Evolutionary conservation across 2,888 invertebrate species (phyloP), one percentile per base, ranked within the genome.

Genomic region (Volucella bombylans): DNA sequence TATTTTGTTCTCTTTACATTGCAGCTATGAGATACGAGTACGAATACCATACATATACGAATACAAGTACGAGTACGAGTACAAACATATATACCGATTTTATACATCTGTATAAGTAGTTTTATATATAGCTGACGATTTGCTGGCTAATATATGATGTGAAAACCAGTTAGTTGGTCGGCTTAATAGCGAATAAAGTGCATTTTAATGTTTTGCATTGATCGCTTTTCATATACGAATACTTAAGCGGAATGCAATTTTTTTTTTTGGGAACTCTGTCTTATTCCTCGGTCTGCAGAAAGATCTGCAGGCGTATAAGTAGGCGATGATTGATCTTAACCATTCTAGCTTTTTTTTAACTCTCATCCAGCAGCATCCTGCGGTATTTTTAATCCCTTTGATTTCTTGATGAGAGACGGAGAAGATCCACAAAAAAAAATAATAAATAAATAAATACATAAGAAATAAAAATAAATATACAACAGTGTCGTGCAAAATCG

Each of bases 161-260:
- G 86, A 86, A 86, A 86, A 86, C 73, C 82, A 64, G 78, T 77
- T 86, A 86, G 82, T 86, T 73, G 86, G 69, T 64, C 73, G 77
- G 73, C 47, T 86, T 74, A 76, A 77, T 72, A 83, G 85, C 77
- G 85, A 71, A 85, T 85, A 85, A 85, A 85, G 85, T 85, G 85
- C 85, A 77, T 81, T 85, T 85, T 80, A 85, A 81, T 85, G 85
- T 85, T 81, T 76, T 81, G 80, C 80, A 76, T 76, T 80, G 80
- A 80, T 80, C 69, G 76, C 74, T 71, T 64, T 82, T 77, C 72
- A 72, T 82, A 72, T 72, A 47, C n/a, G n/a, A 74, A 67, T 83
- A 77, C 72, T 77, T 77, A 71, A 59, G 71, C 80, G 65, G 76
- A 85, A 80, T 71, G 77, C 67, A 69, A 65, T 65, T 76, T 74